phyloP scores from a whole-genome alignment of 37 sponge, comb jelly and placozoan genomes.

The Amphimedon queenslandica region DNA sequence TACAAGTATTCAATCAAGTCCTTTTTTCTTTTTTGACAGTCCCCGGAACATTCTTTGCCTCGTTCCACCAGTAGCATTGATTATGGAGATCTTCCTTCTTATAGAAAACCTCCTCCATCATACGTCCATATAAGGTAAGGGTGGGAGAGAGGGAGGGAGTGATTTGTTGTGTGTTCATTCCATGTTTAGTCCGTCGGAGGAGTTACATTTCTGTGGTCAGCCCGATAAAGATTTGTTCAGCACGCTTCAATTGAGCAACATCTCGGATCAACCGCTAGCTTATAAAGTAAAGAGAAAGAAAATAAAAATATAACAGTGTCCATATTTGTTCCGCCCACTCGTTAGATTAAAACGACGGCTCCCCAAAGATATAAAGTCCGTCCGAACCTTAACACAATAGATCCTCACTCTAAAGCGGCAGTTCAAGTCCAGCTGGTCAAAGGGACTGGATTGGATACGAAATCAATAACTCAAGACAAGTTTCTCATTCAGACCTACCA shows the following conservation, averaged over 20 bases:
- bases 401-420: slow-evolving; percentile 22
- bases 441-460: slow-evolving; percentile 5
- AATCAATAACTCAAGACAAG: slow-evolving; percentile 55
- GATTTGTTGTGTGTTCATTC: background rate
- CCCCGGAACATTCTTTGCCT: too few species aligned
- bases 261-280: slow-evolving; percentile 19
- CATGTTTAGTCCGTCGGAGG: slow-evolving; percentile 33
- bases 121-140: too few species aligned
- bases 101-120: too few species aligned
- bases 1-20: too few species aligned
- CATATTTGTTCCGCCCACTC: background rate
- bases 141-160: too few species aligned
- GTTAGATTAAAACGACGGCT: slow-evolving; percentile 87
- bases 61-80: too few species aligned
- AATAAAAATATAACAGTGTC: background rate
- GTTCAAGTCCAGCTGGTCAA: slow-evolving; percentile 46
- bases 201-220: slow-evolving; percentile 37
- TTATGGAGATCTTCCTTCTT: too few species aligned
- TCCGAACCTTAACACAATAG: slow-evolving; percentile 67
- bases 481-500: slow-evolving; percentile 68
- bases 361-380: slow-evolving; percentile 75
- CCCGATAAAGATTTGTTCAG: slow-evolving; percentile 20
- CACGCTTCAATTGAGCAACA: slow-evolving; percentile 55
- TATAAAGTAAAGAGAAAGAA: slow-evolving; percentile 43
- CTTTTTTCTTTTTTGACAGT: too few species aligned